phyloP scores from a whole-genome alignment of 2,113 vertebrate species.

The Isurus oxyrinchus region DNA sequence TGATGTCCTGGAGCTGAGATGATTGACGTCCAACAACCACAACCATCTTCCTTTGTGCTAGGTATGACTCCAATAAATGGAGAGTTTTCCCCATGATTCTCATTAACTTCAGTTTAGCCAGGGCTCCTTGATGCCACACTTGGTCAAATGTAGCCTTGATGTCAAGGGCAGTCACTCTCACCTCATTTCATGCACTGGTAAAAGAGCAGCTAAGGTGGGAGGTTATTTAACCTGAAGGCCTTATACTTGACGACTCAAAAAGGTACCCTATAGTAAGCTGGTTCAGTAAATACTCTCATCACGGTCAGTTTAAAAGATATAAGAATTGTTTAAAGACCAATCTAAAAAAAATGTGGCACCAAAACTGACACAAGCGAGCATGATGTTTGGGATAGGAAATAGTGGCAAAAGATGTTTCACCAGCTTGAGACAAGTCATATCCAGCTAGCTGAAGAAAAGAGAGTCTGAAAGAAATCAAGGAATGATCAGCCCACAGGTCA shows the following conservation, averaged over 20 bases:
- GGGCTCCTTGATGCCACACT: too few species aligned
- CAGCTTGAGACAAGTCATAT: neutral
- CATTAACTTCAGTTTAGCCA: too few species aligned
- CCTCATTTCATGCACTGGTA: too few species aligned
- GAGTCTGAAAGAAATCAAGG: neutral
- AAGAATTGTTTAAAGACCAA: neutral
- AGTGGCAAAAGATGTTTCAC: neutral
- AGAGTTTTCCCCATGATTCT: too few species aligned
- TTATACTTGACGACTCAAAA: neutral
- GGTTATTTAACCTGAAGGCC: neutral
- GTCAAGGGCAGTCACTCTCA: too few species aligned
- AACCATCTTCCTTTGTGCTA: too few species aligned
- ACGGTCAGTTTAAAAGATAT: neutral
- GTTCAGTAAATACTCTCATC: too few species aligned
- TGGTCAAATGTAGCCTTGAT: too few species aligned
- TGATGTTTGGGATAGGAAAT: neutral
- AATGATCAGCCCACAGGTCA: neutral
- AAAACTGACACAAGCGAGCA: neutral
- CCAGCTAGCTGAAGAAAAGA: neutral
- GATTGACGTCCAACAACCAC: too few species aligned
- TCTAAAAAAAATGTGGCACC: neutral
- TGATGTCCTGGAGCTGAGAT: too few species aligned
- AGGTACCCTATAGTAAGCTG: neutral
- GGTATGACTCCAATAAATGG: too few species aligned
- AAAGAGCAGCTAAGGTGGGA: too few species aligned